These are phyloP conservation scores for Anthrax anthrax DNA, from an alignment of 2,888 invertebrate genomes.

Conservation along the genomic window DNA sequence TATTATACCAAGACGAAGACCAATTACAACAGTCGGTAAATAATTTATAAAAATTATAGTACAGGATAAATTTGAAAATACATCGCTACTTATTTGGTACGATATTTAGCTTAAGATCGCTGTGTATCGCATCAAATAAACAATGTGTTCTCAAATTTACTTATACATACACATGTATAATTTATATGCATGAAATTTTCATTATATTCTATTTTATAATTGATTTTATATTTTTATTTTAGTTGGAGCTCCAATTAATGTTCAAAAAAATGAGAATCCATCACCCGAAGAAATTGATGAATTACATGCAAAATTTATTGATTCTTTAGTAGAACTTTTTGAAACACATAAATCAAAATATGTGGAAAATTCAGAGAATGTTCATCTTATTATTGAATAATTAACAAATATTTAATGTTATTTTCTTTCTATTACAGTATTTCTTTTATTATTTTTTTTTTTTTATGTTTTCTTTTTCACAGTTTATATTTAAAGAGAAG, in stretches of 20 bases:
- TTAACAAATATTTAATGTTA: too few species aligned
- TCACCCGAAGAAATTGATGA: conserved; percentile 58
- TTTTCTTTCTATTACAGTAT: too few species aligned
- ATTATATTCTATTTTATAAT: not conserved
- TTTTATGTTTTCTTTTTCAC: too few species aligned
- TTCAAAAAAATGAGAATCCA: conserved; percentile 56
- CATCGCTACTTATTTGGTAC: too few species aligned
- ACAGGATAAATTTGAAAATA: not conserved
- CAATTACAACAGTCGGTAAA: conserved; percentile 77
- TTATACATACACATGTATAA: too few species aligned
- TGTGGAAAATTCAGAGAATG: conserved; percentile 43
- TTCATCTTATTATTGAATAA: conserved; percentile 32
- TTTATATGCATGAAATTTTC: not conserved
- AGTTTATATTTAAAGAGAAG: too few species aligned
- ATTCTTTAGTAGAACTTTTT: conserved; percentile 56
- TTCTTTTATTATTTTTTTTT: too few species aligned
- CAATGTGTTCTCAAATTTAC: too few species aligned
- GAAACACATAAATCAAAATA: conserved; percentile 73
- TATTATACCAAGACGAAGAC: conserved; percentile 62
- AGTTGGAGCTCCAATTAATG: conserved; percentile 78
- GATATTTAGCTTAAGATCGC: too few species aligned
- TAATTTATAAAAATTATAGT: conserved; percentile 11
- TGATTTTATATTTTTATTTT: conserved; percentile 23
- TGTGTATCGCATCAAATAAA: too few species aligned
- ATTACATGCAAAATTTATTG: conserved; percentile 60